Evolutionary conservation across 2,113 vertebrate species (phyloP), one percentile per base, ranked within the genome.

Genomic region (Apodemus sylvaticus): DNA sequence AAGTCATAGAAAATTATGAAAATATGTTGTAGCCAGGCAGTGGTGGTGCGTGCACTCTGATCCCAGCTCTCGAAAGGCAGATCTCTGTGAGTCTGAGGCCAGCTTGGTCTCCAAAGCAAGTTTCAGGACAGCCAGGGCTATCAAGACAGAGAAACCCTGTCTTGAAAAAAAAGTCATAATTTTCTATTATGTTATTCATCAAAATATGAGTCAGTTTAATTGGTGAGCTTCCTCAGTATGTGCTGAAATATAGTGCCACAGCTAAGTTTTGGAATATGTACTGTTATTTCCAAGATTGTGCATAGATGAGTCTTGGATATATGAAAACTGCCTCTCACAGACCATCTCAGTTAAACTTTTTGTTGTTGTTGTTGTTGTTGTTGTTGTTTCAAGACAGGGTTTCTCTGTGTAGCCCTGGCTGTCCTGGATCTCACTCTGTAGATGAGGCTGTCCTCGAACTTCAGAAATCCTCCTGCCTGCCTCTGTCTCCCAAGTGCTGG

Each of bases 1-100:
- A 51, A 90, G 31, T 55, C 91, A 94, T 89, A 58, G 22, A 93
- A 29, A 96, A 34, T 90, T 91, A 7, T 74, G 24, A 81, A 89
- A 76, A 45, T 95, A 64, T 36, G 29, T 20, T 3, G 17, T 39
- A 39, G 36, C 70, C 13, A 70, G 68, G 34, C 68, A 70, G 68
- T 70, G 68, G 68, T 39, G 70, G 70, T 3, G 7, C 17, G 39
- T 20, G 36, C 17, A n/a, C 70, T 71, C 39, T 71, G 70, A n/a
- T 39, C 36, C 70, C 29, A 71, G 68, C 68, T n/a, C 68, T 19
- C 16, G 16, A 7, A 36, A 71, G 36, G 16, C 36, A 36, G 68
- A n/a, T n/a, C 34, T 71, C 68, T 71, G 36, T 19, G 36, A 71
- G 68, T 71, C n/a, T 8, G 36, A 19, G 34, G 36, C 68, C 36